A percentile compares a stretch with the other conserved stretches of the same genome.
Evolutionary conservation across 2,113 vertebrate genomes (phyloP).

Genomic region (Paramormyrops kingsleyae): DNA sequence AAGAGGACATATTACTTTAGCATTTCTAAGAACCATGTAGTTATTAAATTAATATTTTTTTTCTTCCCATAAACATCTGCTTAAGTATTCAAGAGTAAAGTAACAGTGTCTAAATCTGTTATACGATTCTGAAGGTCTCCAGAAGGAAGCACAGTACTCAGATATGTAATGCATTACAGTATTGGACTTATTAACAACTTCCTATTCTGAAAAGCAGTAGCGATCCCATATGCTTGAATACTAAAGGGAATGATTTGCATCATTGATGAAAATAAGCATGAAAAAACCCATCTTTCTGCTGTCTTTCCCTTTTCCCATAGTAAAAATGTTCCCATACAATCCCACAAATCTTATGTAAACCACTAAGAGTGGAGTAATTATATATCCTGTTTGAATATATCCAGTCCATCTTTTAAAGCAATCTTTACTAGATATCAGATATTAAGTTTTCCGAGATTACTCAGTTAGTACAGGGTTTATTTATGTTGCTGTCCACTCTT

Average conservation of each 20-base stretch:
- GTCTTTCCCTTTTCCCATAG: not conserved
- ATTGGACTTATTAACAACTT: not conserved
- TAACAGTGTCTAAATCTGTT: constrained; percentile 39
- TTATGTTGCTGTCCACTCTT: not conserved
- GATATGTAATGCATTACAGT: not conserved
- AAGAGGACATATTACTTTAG: not conserved
- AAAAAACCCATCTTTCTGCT: not conserved
- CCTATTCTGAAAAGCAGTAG: constrained; percentile 5
- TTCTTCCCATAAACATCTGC: not conserved
- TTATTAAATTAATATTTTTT: not conserved
- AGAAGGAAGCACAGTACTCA: not conserved
- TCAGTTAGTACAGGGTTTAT: not conserved
- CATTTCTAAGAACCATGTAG: not conserved
- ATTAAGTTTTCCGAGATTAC: not conserved
- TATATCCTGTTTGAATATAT: not conserved
- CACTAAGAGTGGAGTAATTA: not conserved
- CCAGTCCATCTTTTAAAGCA: not conserved
- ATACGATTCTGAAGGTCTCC: not conserved
- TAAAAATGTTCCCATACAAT: not conserved
- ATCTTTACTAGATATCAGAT: not conserved
- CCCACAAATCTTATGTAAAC: not conserved
- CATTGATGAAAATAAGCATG: not conserved
- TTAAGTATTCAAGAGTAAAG: not conserved
- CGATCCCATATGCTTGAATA: not conserved
- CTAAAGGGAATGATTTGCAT: not conserved